Evolutionary conservation across 2,113 vertebrate genomes (phyloP), one percentile per base, ranked within the genome.

Genomic region (Phrynosoma platyrhinos): DNA sequence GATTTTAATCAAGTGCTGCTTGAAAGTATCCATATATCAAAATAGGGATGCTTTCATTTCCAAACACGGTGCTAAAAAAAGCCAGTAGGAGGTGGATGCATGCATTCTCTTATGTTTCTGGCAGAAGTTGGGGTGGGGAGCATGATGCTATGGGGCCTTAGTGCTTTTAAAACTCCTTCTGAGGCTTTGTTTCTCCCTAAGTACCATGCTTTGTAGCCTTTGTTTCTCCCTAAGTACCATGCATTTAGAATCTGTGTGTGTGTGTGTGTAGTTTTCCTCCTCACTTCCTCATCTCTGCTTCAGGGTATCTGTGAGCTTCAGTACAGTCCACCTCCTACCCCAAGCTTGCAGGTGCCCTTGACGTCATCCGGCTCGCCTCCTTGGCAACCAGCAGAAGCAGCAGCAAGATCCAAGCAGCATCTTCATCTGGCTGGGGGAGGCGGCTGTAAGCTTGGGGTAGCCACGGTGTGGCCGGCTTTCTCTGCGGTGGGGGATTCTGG

Each of bases 341-440:
- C 74, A 83, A 83, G 72, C 80, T 83, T 81, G 53, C 80, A 83
- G 80, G 81, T 90, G 75, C 81, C 80, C 40, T 55, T 87, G 75
- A 79, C 66, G 5, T 79, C 16, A 1, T 77, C 62, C 76, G 27
- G n/a, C n/a, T 30, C 8, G 72, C 36, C 75, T 78, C 32, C 36
- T 90, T 78, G 71, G 79, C 27, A 27, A 86, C 47, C 18, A 10
- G 64, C 14, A 30, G 40, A 86, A 79, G 30, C 42, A 30, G 66
- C 2, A 36, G 25, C 18, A 23, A 32, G 74, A 32, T 47, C 66
- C 32, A 53, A 69, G 64, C 12, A 9, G 53, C 27, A 66, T 27
- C n/a, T 42, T 27, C 9, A 27, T 12, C 9, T 9, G 66, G 66
- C 66, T 27, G 71, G 58, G 20, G 13, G 30, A 30, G 62, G 79